phyloP scores from a whole-genome alignment of 2,113 vertebrate species.

The Buteo buteo region DNA sequence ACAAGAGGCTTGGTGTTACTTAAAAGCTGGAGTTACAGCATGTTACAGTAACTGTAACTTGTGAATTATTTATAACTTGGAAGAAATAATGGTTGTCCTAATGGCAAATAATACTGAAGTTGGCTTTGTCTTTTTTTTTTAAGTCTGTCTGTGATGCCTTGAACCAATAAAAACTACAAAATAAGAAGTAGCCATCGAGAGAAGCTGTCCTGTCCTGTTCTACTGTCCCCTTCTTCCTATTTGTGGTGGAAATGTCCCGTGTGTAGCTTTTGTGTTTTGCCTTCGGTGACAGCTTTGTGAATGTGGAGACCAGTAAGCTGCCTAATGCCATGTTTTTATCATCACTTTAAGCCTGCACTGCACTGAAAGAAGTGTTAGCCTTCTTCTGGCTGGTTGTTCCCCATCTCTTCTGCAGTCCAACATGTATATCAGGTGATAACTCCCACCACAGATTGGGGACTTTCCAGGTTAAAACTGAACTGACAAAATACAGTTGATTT shows the following conservation, averaged over 20 bases:
- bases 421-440: neutral
- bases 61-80: slow-evolving; percentile 25
- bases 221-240: neutral
- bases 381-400: neutral
- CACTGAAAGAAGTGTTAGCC: neutral
- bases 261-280: neutral
- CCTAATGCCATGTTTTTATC: neutral
- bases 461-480: neutral
- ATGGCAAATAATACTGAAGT: neutral
- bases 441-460: fast-evolving
- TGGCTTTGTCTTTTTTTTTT: neutral
- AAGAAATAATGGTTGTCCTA: slow-evolving; percentile 14
- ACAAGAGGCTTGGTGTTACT: neutral
- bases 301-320: neutral
- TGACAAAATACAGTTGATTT: neutral
- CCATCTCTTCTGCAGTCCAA: neutral
- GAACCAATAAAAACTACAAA: neutral
- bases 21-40: neutral
- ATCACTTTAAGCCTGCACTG: neutral
- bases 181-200: neutral
- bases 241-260: neutral
- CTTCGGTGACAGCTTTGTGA: fast-evolving
- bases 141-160: neutral
- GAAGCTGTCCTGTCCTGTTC: neutral
- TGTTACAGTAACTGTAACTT: neutral